A percentile compares a stretch with the other conserved stretches of the same genome.
These are phyloP conservation scores for Anthopleura xanthogrammica DNA, from an alignment of 92 coral and sea anemone species.

Conservation along the genomic window DNA sequence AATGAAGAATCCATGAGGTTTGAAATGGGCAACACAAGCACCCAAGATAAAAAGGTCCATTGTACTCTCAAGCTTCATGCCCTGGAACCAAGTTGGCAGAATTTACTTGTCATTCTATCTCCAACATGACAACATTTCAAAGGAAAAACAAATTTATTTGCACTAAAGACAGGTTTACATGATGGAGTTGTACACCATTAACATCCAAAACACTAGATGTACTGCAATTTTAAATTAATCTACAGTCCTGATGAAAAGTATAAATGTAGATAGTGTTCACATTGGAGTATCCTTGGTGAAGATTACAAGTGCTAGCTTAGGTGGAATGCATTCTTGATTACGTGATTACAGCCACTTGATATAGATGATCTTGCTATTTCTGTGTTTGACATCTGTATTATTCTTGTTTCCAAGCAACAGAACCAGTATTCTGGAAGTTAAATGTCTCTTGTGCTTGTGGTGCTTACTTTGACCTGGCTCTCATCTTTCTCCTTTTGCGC, in stretches of 20 bases:
- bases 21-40: no score
- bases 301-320: neutral
- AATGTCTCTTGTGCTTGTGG: constrained; percentile 16
- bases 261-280: constrained; percentile 8
- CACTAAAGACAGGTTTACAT: constrained; percentile 25
- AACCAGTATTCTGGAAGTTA: constrained; percentile 23
- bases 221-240: neutral
- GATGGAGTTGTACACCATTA: constrained; percentile 35
- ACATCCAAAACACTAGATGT: constrained; percentile 14
- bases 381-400: neutral
- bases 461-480: constrained; percentile 87
- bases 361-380: neutral
- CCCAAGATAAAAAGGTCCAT: no score
- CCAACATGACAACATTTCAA: neutral
- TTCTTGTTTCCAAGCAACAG: constrained; percentile 19
- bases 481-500: constrained; percentile 98
- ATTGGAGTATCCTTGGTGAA: neutral
- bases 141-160: constrained; percentile 19
- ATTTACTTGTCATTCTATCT: no score
- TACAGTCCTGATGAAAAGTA: neutral
- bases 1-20: no score
- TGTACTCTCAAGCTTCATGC: no score
- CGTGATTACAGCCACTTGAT: neutral
- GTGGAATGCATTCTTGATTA: neutral
- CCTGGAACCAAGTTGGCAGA: no score